phyloP scores from a whole-genome alignment of 92 coral and sea anemone species.

The Actinernus sp. region DNA sequence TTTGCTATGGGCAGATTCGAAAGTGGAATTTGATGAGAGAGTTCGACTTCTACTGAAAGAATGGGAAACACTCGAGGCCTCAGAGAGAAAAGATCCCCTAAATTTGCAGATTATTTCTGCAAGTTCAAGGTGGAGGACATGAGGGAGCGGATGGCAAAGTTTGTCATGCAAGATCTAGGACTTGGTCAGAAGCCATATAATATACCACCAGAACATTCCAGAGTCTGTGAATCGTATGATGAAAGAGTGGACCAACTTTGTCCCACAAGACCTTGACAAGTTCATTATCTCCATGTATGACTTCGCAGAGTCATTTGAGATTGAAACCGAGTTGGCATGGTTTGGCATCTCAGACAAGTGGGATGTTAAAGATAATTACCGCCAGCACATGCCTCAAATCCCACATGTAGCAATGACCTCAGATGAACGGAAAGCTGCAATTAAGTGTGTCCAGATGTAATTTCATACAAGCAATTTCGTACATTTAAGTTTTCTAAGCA shows the following conservation, averaged over 20 bases:
- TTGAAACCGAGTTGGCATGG: conserved; percentile 5
- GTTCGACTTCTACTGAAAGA: conserved; percentile 25
- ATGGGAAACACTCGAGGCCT: conserved; percentile 34
- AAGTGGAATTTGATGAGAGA: conserved; percentile 9
- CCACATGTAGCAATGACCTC: too few relatives aligned
- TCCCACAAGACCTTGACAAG: conserved; percentile 17
- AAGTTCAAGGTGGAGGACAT: conserved; percentile 22
- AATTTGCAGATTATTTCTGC: conserved; percentile 7
- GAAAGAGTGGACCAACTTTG: conserved; percentile 5
- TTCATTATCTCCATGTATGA: neutral
- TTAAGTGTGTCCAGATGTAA: conserved; percentile 55
- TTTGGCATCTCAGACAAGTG: neutral
- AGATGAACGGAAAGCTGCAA: too few relatives aligned
- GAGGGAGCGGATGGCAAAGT: conserved; percentile 26
- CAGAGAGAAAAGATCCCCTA: conserved; percentile 13
- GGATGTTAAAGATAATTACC: too few relatives aligned
- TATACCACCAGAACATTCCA: conserved; percentile 43
- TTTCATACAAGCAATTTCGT: too few relatives aligned
- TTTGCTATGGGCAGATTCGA: conserved; percentile 34
- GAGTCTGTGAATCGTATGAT: conserved; percentile 54
- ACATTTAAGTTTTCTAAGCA: too few relatives aligned
- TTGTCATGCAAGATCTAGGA: conserved; percentile 43
- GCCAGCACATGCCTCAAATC: too few relatives aligned
- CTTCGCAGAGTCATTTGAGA: neutral
- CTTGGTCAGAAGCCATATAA: conserved; percentile 51